A percentile compares a stretch with the other conserved stretches of the same genome.
These are phyloP conservation scores for Lasioglossum pauxillum DNA, from an alignment of 2,888 invertebrate genomes.

Conservation along the genomic window DNA sequence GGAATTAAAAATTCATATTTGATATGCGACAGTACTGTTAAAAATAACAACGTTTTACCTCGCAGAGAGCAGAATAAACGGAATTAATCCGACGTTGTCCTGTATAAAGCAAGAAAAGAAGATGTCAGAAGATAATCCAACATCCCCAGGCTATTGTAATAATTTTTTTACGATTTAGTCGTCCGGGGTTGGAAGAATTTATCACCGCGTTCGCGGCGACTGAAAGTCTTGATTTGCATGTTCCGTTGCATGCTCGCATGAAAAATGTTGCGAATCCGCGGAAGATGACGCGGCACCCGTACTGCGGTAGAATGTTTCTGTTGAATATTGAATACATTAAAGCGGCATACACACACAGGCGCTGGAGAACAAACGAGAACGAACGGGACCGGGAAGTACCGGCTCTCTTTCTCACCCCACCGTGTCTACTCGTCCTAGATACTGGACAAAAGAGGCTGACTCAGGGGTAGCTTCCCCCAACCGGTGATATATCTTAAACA, in stretches of 20 bases:
- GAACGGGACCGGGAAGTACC: conserved; percentile 39
- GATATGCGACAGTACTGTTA: no score
- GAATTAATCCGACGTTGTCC: no score
- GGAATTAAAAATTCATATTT: no score
- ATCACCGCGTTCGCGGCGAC: neutral
- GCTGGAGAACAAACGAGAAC: conserved; percentile 29
- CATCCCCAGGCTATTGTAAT: no score
- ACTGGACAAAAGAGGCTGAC: conserved; percentile 53
- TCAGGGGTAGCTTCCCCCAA: conserved; percentile 39
- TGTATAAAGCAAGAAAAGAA: no score
- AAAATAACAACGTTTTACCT: no score
- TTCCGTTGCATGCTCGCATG: neutral
- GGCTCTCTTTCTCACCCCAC: conserved; percentile 19
- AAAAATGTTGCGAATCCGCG: neutral
- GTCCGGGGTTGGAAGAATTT: neutral
- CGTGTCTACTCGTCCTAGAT: conserved; percentile 54
- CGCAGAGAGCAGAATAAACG: no score
- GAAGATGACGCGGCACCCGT: conserved; percentile 7
- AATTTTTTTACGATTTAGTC: neutral
- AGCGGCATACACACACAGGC: neutral
- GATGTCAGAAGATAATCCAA: no score
- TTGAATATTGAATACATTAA: conserved; percentile 25
- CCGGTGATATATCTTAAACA: conserved; percentile 23
- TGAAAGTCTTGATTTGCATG: neutral
- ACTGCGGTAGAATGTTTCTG: conserved; percentile 19